These are phyloP conservation scores for Nanorana parkeri DNA, from an alignment of 2,113 vertebrate genomes.

Conservation along the genomic window DNA sequence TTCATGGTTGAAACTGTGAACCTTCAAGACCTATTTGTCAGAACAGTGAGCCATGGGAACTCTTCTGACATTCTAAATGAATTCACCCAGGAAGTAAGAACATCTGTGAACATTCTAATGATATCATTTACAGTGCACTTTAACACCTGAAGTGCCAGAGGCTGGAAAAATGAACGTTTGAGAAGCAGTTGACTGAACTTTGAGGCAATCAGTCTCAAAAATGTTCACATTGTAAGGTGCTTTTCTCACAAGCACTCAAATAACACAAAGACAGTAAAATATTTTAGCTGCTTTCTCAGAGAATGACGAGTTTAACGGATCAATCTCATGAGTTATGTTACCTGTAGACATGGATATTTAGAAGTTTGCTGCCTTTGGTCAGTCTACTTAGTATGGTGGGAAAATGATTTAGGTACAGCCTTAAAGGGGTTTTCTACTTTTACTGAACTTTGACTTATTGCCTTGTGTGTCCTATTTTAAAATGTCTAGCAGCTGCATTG, in stretches of 20 bases:
- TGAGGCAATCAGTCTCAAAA: conserved; percentile 19
- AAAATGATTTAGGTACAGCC: too few species aligned
- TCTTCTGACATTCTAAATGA: conserved; percentile 39
- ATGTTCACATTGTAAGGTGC: conserved; percentile 2
- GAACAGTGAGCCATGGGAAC: conserved; percentile 21
- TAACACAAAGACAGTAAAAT: conserved; percentile 12
- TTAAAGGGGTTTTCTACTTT: too few species aligned
- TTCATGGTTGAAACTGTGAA: neutral
- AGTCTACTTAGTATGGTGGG: too few species aligned
- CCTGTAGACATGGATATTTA: neutral
- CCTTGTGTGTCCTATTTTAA: too few species aligned
- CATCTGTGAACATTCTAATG: conserved; percentile 20
- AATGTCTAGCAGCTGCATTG: too few species aligned
- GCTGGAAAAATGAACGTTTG: conserved; percentile 19
- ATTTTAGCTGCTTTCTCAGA: conserved; percentile 11
- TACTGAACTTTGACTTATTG: too few species aligned
- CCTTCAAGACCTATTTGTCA: neutral
- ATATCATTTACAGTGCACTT: conserved; percentile 44
- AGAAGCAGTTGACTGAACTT: conserved; percentile 12
- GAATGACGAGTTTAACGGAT: neutral
- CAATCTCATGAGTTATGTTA: neutral
- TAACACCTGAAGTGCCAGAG: conserved; percentile 48
- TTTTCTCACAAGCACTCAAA: conserved; percentile 17
- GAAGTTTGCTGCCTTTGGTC: neutral
- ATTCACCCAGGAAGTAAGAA: conserved; percentile 21